Evolutionary conservation across 2,113 vertebrate genomes (phyloP).

Genomic region (Harpagus bidentatus): DNA sequence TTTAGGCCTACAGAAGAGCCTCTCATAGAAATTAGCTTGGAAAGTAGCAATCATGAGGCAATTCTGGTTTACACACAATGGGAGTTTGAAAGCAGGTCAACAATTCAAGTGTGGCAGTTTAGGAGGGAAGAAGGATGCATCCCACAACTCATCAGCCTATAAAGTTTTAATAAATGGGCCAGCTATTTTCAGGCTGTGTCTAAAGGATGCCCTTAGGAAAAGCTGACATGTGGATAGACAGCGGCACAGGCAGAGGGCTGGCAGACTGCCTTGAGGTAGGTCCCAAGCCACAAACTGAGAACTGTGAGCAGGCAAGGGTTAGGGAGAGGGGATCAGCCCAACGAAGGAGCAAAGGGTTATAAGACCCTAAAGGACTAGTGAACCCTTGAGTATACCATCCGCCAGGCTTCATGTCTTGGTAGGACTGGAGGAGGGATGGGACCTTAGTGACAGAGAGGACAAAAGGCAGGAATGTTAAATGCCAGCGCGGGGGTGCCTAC

Average conservation of each 20-base stretch:
- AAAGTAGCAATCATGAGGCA: background rate
- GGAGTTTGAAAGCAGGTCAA: background rate
- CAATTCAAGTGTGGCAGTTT: background rate
- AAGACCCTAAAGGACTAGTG: background rate
- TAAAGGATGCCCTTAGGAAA: background rate
- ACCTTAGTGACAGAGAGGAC: background rate
- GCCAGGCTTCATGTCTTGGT: background rate
- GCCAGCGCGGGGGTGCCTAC: accelerated
- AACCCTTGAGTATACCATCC: background rate
- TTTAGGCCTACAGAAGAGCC: background rate
- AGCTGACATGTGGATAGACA: background rate
- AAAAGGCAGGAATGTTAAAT: background rate
- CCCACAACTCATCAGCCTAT: background rate
- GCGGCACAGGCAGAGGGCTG: background rate
- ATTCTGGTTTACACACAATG: background rate
- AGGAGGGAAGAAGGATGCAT: background rate
- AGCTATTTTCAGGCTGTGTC: background rate
- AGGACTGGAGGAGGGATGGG: background rate
- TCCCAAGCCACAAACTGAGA: background rate
- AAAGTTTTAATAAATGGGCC: background rate
- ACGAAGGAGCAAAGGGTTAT: background rate
- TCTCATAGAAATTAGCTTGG: background rate
- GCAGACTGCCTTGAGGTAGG: background rate
- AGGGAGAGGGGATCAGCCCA: background rate
- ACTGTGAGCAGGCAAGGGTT: background rate